phyloP scores from a whole-genome alignment of 2,797 vertebrate genomes.

The Cyclura pinguis region DNA sequence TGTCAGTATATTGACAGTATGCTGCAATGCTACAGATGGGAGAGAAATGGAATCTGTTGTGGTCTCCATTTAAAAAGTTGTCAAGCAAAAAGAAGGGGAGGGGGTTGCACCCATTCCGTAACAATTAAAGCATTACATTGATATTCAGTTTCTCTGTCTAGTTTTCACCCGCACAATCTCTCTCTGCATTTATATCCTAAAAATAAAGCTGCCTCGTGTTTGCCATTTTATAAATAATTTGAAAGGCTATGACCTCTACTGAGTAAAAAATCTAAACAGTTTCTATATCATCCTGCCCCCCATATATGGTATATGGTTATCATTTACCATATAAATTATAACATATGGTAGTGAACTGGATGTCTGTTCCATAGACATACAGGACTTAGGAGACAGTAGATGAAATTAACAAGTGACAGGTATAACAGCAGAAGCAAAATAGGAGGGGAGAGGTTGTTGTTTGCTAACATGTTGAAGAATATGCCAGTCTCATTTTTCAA shows the following conservation, averaged over 20 bases:
- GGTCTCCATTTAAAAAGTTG: conserved; percentile 53
- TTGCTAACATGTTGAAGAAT: background rate
- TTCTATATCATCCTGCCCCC: conserved; percentile 16
- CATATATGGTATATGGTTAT: too few relatives aligned
- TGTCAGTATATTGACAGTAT: conserved; percentile 22
- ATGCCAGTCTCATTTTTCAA: background rate
- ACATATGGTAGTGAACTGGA: conserved; percentile 31
- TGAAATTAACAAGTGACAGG: background rate
- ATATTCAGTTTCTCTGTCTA: background rate
- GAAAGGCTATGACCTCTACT: conserved; percentile 26
- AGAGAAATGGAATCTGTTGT: conserved; percentile 42
- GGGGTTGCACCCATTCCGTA: background rate
- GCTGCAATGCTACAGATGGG: conserved; percentile 38
- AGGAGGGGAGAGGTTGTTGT: too few relatives aligned
- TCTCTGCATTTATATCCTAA: conserved; percentile 3
- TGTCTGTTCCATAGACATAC: conserved; percentile 13
- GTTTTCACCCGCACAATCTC: background rate
- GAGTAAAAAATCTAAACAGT: conserved; percentile 28
- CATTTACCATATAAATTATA: background rate
- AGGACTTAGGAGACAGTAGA: background rate
- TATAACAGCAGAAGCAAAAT: background rate
- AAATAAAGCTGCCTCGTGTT: conserved; percentile 30
- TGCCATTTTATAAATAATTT: conserved; percentile 13
- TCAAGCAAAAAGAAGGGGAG: conserved; percentile 32
- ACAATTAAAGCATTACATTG: conserved; percentile 13